Conservation (phyloP, 2,113 vertebrate genomes). For the Passerina amoena region DNA sequence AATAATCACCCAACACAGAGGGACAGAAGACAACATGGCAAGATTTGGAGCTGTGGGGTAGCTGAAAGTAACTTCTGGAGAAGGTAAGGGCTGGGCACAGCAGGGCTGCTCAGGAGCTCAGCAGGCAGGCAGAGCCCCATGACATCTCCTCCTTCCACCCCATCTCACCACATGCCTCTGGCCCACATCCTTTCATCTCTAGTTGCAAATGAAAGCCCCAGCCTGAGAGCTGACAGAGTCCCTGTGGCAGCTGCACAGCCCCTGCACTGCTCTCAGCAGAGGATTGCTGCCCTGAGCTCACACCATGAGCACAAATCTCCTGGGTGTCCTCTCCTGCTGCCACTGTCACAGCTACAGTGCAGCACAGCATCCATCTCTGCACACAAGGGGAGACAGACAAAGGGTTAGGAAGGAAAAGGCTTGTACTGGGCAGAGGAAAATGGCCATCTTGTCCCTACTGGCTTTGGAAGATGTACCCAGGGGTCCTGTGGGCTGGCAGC, state of each 20-base stretch:
- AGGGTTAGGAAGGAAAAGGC: background rate
- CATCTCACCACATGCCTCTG: background rate
- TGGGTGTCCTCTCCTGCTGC: background rate
- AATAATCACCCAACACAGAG: background rate
- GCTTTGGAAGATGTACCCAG: background rate
- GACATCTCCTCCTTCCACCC: background rate
- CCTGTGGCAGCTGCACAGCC: background rate
- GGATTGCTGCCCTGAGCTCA: background rate
- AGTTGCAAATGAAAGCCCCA: background rate
- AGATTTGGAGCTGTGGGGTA: background rate
- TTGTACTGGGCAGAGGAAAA: background rate
- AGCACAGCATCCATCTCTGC: background rate
- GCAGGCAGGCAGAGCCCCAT: background rate
- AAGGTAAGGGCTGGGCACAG: background rate
- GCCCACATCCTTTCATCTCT: background rate
- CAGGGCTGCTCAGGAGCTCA: background rate
- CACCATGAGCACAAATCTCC: rapidly evolving
- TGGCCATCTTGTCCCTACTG: background rate
- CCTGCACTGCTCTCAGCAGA: background rate
- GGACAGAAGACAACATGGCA: rapidly evolving
- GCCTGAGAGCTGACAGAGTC: background rate
- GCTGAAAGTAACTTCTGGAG: background rate
- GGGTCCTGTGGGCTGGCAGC: background rate
- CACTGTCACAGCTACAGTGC: background rate
- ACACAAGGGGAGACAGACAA: background rate